Evolutionary conservation across 2,888 invertebrate species (phyloP), one percentile per base, ranked within the genome.

Genomic region (Steinernema carpocapsae): DNA sequence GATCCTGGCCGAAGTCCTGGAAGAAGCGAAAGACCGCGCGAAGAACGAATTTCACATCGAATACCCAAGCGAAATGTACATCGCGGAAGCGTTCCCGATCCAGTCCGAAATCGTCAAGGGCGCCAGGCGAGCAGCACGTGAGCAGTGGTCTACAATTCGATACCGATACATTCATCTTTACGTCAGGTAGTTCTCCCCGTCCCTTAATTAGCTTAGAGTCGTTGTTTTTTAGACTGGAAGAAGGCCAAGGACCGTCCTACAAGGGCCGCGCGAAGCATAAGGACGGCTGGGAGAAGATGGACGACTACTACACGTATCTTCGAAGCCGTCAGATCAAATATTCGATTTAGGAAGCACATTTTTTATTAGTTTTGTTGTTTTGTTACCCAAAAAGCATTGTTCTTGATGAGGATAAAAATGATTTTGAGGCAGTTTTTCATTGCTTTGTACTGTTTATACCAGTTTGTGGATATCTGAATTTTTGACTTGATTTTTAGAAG

Each of bases 91-190:
- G 1, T 86, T 86, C 70, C 81, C 83, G 32, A 76, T 86, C 37
- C 86, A 86, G 72, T 77, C 76, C 70, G 78, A 84, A 56, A 86
- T 86, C 74, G 73, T 85, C 73, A 86, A 86, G 74, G 84, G 85
- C 26, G 79, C 77, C 6, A 78, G 84, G 45, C 77, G 86, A 46
- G 85, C 85, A 46, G 86, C 86, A n/a, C 84, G 83, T 64, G 86
- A 85, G 71, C 76, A 81, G 72, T 86, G 84, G 85, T 74, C 78
- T 70, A 75, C 76, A 10, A 82, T 84, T 43, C 80, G 85, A 17
- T 84, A 86, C 74, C 80, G 86, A 1, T 86, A 85, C 81, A 85
- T 86, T 71, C 76, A 86, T 71, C 75, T 86, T 56, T 85, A 81
- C 73, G 85, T 86, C n/a, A 76, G 85, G 78, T 78, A 56, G 29